phyloP scores from a whole-genome alignment of 1,140 invertebrate genomes.

The Aphis craccivora region DNA sequence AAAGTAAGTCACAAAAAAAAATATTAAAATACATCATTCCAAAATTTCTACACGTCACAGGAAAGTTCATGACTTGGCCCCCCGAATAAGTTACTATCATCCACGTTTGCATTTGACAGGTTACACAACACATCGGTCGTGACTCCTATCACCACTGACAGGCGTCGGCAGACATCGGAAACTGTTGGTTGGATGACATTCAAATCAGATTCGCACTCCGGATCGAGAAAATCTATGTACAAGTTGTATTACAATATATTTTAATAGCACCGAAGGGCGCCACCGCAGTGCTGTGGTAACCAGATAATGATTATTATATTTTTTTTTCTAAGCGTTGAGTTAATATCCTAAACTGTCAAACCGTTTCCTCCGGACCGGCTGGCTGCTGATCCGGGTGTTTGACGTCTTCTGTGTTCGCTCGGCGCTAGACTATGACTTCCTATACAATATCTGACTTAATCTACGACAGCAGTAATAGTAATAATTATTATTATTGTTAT shows the following conservation, averaged over 20 bases:
- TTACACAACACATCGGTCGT: neutral
- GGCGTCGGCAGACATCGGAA: neutral
- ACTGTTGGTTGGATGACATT: neutral
- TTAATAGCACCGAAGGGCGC: neutral
- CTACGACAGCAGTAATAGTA: neutral
- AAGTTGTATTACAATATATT: neutral
- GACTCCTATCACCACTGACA: neutral
- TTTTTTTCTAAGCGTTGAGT: neutral
- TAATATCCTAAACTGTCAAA: conserved; percentile 31
- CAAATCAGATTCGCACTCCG: neutral
- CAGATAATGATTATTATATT: conserved; percentile 1
- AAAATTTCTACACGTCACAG: too few species aligned
- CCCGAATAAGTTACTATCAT: too few species aligned
- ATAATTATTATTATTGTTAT: neutral
- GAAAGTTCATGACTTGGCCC: too few species aligned
- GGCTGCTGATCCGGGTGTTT: neutral
- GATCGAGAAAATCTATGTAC: conserved; percentile 8
- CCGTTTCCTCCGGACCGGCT: neutral
- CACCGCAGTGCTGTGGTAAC: neutral
- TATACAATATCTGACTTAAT: conserved; percentile 13
- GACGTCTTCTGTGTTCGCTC: neutral
- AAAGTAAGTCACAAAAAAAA: too few species aligned
- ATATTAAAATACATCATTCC: too few species aligned
- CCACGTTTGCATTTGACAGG: too few species aligned
- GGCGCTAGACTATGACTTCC: neutral